These are phyloP conservation scores for Tragelaphus strepsiceros DNA, from an alignment of 2,113 vertebrate genomes.

Conservation along the genomic window DNA sequence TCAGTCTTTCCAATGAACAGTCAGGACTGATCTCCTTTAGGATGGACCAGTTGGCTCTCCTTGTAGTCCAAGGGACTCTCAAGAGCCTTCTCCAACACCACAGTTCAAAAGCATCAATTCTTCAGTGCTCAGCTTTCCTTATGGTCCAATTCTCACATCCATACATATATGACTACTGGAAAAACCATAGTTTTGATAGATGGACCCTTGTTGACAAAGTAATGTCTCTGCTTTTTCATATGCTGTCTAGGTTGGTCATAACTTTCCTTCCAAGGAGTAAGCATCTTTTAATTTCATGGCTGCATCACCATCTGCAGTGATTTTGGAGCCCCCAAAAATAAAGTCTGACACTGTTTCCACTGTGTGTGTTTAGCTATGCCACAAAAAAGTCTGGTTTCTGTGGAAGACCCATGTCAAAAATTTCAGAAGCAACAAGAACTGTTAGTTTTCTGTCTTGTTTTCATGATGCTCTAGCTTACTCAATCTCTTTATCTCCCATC, in stretches of 20 bases:
- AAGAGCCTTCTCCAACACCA: neutral
- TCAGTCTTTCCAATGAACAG: neutral
- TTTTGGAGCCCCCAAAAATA: fast-evolving
- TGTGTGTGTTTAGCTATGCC: neutral
- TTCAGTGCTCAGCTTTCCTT: neutral
- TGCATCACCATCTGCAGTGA: neutral
- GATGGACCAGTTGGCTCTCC: neutral
- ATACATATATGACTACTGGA: neutral
- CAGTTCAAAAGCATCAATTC: neutral
- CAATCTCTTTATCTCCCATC: neutral
- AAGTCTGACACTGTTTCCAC: neutral
- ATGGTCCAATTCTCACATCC: neutral
- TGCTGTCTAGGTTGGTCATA: neutral
- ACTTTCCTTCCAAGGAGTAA: neutral
- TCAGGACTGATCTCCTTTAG: neutral
- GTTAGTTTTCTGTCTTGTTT: neutral
- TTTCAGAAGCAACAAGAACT: neutral
- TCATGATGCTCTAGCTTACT: neutral
- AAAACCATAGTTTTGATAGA: neutral
- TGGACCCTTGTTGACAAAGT: neutral
- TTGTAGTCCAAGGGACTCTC: neutral
- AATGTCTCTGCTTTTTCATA: neutral
- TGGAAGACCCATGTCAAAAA: neutral
- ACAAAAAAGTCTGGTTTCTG: neutral
- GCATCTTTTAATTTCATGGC: neutral